A percentile compares a stretch with the other conserved stretches of the same genome.
Evolutionary conservation across 2,888 invertebrate genomes (phyloP).

Genomic region (Unio delphinus): DNA sequence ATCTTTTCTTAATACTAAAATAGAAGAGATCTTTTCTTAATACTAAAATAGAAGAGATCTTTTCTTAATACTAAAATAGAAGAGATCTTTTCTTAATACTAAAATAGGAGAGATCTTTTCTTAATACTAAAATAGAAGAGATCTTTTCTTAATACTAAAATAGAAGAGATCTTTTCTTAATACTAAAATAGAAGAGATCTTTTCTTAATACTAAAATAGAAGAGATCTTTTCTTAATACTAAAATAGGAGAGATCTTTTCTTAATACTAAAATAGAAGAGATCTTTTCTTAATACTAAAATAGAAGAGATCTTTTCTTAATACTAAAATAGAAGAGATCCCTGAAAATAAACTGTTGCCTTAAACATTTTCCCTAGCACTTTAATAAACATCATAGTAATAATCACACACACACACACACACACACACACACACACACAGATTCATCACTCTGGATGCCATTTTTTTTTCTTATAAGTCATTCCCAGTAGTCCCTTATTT

Average conservation of each 20-base stretch:
- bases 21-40: background rate
- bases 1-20: constrained; percentile 1
- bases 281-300: too few species aligned
- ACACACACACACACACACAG: too few species aligned
- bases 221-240: constrained; percentile 1
- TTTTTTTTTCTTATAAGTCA: too few species aligned
- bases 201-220: too few species aligned
- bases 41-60: too few species aligned
- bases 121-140: background rate
- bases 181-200: background rate
- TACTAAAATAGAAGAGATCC: background rate
- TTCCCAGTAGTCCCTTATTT: too few species aligned
- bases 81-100: background rate
- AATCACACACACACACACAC: too few species aligned
- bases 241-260: background rate
- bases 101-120: background rate
- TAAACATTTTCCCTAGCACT: background rate
- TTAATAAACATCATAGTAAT: background rate
- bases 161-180: background rate
- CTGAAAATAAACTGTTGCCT: background rate
- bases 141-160: background rate
- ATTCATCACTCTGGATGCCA: too few species aligned
- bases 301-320: constrained; percentile 1
- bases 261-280: too few species aligned
- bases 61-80: background rate